phyloP scores from a whole-genome alignment of 92 coral and sea anemone species.

The Paramuricea clavata region DNA sequence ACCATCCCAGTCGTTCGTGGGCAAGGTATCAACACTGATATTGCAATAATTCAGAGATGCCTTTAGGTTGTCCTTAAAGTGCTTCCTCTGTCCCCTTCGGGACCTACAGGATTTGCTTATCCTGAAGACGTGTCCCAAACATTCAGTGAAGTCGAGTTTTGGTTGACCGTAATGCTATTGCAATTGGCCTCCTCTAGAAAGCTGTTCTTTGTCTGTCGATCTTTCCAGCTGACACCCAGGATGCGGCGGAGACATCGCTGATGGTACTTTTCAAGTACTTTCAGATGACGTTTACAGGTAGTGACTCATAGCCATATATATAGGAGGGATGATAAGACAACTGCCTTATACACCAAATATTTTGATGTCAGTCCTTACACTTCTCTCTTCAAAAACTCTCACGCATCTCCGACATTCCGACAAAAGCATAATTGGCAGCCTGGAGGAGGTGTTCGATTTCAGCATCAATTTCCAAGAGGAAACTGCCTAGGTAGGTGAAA shows the following conservation, averaged over 20 bases:
- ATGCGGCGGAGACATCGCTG: conserved; percentile 13
- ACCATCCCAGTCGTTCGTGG: no score
- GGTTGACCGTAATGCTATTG: conserved; percentile 40
- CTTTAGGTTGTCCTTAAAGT: conserved; percentile 21
- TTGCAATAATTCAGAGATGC: not conserved
- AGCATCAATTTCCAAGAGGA: no score
- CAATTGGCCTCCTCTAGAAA: conserved; percentile 25
- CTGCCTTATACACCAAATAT: not conserved
- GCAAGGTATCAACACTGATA: not conserved
- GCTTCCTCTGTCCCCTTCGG: not conserved
- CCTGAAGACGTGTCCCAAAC: not conserved
- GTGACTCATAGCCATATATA: not conserved
- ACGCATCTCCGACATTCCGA: not conserved
- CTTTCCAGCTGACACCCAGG: not conserved
- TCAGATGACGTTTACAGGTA: not conserved
- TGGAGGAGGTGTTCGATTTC: not conserved
- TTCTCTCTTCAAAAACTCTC: not conserved
- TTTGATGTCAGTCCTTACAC: not conserved
- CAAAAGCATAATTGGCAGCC: not conserved
- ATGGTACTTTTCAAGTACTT: not conserved
- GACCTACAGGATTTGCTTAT: not conserved
- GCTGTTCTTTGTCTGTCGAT: conserved; percentile 40
- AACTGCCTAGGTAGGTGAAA: not conserved
- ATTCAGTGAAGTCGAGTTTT: conserved; percentile 42
- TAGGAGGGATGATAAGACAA: not conserved